A percentile compares a stretch with the other conserved stretches of the same genome.
phyloP scores from a whole-genome alignment of 1,140 invertebrate genomes.

The Bombus huntii region DNA sequence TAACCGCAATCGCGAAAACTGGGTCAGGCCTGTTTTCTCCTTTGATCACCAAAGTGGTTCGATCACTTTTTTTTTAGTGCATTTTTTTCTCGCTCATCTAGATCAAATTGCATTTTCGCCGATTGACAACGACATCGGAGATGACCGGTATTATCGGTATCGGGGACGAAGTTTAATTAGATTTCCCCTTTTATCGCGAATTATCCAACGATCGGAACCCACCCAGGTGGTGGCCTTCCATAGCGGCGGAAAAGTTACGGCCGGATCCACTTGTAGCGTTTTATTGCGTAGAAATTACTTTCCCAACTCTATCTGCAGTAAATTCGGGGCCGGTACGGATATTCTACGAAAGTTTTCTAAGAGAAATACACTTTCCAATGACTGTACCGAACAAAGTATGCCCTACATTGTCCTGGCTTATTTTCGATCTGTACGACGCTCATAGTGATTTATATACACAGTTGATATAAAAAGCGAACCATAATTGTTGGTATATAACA shows the following conservation, averaged over 20 bases:
- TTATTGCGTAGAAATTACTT: conserved; percentile 45
- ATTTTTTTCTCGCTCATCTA: neutral
- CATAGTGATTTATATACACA: neutral
- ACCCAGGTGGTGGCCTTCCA: neutral
- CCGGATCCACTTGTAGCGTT: conserved; percentile 35
- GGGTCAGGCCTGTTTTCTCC: conserved; percentile 62
- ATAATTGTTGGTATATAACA: neutral
- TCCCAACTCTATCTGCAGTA: conserved; percentile 43
- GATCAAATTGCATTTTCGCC: neutral
- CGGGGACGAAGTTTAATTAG: conserved; percentile 17
- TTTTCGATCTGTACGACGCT: too few species aligned
- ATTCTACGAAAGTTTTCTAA: neutral
- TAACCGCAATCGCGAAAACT: conserved; percentile 46
- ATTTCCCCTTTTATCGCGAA: neutral
- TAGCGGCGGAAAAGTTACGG: conserved; percentile 6
- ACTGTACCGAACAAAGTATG: neutral
- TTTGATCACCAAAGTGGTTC: conserved; percentile 45
- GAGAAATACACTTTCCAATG: neutral
- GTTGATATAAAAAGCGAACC: neutral
- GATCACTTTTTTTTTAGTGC: neutral
- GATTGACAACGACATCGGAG: neutral
- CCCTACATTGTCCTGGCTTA: too few species aligned
- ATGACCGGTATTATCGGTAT: neutral
- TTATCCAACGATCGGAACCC: neutral
- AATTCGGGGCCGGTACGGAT: neutral